Percentiles rank a stretch among this genome's conserved stretches.
phyloP scores from a whole-genome alignment of 2,888 invertebrate genomes.

The Halictus ligatus region DNA sequence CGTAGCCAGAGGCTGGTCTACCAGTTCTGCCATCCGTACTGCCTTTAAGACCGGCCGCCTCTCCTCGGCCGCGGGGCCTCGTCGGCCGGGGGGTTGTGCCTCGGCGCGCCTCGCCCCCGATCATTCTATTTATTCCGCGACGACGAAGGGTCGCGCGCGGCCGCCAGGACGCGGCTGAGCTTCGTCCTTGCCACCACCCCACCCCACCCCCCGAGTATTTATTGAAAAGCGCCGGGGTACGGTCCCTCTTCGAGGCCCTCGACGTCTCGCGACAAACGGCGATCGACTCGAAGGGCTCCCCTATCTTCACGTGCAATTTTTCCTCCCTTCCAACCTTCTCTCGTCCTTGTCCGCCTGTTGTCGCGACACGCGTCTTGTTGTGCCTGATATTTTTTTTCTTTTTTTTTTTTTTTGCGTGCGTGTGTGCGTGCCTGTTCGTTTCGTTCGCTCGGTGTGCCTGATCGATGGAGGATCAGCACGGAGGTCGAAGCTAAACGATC shows the following conservation, averaged over 20 bases:
- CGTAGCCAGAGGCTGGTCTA: slow-evolving; percentile 99
- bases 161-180: slow-evolving; percentile 14
- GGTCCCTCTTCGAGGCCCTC: background rate
- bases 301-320: slow-evolving; percentile 35
- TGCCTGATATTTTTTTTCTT: no score
- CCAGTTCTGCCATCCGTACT: slow-evolving; percentile 98
- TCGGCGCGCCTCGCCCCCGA: slow-evolving; percentile 13
- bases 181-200: slow-evolving; percentile 15
- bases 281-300: slow-evolving; percentile 37
- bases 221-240: slow-evolving; percentile 13
- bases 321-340: slow-evolving; percentile 10
- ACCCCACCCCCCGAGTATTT: slow-evolving; percentile 47
- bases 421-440: slow-evolving; percentile 25
- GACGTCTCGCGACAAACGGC: background rate
- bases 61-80: slow-evolving; percentile 14
- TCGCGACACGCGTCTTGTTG: slow-evolving; percentile 5
- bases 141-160: background rate
- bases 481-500: slow-evolving; percentile 72
- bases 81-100: slow-evolving; percentile 21
- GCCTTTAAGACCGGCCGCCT: slow-evolving; percentile 86
- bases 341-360: background rate
- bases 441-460: slow-evolving; percentile 30
- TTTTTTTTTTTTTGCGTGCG: background rate
- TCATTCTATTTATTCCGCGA: slow-evolving; percentile 45
- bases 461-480: slow-evolving; percentile 50